phyloP scores from a whole-genome alignment of 2,888 invertebrate genomes.

The Protophormia terraenovae region DNA sequence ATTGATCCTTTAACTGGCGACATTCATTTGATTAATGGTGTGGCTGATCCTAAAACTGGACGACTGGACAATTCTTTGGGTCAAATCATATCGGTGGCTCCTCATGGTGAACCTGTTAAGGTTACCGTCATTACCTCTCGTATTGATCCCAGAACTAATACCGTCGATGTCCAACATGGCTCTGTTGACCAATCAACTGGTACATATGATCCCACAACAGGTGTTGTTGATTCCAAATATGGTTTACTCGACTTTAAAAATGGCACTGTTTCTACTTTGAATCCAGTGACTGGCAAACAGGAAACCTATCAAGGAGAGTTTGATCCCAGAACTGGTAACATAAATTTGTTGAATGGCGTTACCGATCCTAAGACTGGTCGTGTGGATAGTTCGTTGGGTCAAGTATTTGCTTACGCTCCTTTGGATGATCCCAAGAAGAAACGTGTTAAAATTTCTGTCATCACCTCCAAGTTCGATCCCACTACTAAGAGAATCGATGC shows the following conservation, averaged over 20 bases:
- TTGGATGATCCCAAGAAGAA: conserved; percentile 84
- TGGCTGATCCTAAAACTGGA: conserved; percentile 86
- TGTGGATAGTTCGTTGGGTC: conserved; percentile 85
- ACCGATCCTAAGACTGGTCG: conserved; percentile 82
- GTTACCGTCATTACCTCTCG: conserved; percentile 72
- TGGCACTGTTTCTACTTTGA: conserved; percentile 84
- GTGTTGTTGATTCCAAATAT: conserved; percentile 84
- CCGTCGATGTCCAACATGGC: conserved; percentile 62
- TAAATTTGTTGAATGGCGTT: conserved; percentile 83
- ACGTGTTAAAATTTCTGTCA: conserved; percentile 88
- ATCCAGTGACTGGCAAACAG: conserved; percentile 85
- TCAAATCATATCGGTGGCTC: conserved; percentile 86
- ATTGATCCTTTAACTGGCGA: conserved; percentile 86
- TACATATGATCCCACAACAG: conserved; percentile 72
- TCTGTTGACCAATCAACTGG: conserved; percentile 72
- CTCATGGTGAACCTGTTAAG: conserved; percentile 86
- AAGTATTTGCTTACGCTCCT: conserved; percentile 86
- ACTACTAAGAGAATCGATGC: conserved; percentile 86
- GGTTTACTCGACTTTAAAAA: conserved; percentile 87
- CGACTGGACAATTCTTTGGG: conserved; percentile 86
- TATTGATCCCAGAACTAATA: conserved; percentile 47
- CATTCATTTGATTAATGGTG: conserved; percentile 85
- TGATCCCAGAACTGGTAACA: conserved; percentile 85
- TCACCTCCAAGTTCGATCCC: conserved; percentile 87
- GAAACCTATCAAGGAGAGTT: conserved; percentile 85